phyloP scores from a whole-genome alignment of 2,888 invertebrate species.

The Ischnura elegans region DNA sequence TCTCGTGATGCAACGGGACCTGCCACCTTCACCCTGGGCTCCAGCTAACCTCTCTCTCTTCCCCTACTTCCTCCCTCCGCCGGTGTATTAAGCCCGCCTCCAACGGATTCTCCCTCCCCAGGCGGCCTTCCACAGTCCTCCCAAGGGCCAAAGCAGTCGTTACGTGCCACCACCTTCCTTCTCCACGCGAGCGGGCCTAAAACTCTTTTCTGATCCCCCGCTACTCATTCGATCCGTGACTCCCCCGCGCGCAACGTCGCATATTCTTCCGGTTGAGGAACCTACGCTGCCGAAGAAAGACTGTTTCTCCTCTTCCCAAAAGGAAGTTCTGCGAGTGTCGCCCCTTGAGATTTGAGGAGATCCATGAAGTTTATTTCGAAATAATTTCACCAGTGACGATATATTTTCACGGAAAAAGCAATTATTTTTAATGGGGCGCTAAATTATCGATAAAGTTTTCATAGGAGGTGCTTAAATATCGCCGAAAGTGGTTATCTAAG shows the following conservation, averaged over 20 bases:
- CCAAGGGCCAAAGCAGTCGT: not conserved
- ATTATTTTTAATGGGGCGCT: too few relatives aligned
- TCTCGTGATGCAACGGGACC: conserved; percentile 47
- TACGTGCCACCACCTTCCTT: not conserved
- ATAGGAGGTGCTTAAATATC: too few relatives aligned
- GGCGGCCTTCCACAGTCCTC: not conserved
- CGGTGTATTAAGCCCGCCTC: not conserved
- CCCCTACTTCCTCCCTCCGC: not conserved
- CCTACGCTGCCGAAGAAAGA: not conserved
- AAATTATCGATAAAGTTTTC: too few relatives aligned
- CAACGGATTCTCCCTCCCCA: conserved; percentile 1
- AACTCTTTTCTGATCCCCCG: not conserved
- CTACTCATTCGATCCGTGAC: not conserved
- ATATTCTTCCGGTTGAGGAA: not conserved
- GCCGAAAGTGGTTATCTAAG: too few relatives aligned
- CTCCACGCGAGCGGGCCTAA: not conserved
- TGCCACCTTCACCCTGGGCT: conserved; percentile 12
- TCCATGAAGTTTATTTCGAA: too few relatives aligned
- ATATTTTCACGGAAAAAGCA: too few relatives aligned
- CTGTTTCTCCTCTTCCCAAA: not conserved
- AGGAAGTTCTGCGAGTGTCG: not conserved
- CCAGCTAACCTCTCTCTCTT: not conserved
- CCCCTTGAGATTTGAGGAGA: too few relatives aligned
- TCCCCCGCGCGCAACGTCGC: not conserved
- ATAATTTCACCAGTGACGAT: too few relatives aligned